These are phyloP conservation scores for Falco punctatus DNA, from an alignment of 2,113 vertebrate species.

Conservation along the genomic window DNA sequence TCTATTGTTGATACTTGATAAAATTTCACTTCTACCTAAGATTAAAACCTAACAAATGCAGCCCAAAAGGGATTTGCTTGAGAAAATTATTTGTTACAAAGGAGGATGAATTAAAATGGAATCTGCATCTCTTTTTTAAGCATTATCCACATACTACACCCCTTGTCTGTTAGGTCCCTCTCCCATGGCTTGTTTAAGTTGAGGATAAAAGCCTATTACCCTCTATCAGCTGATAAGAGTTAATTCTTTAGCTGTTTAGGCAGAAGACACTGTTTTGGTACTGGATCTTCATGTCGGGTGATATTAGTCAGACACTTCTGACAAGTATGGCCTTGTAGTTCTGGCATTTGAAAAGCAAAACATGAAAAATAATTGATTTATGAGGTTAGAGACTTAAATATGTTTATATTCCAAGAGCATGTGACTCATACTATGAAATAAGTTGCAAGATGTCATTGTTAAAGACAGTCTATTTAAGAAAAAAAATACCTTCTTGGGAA, in stretches of 20 bases:
- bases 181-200: constrained; percentile 20
- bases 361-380: background rate
- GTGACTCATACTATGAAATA: background rate
- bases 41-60: background rate
- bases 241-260: constrained; percentile 18
- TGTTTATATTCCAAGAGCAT: background rate
- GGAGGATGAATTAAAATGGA: background rate
- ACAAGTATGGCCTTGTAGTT: background rate
- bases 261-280: background rate
- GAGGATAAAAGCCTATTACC: background rate
- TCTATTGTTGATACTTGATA: background rate
- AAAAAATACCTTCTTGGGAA: background rate
- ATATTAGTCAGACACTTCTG: background rate
- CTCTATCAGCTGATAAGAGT: constrained; percentile 12
- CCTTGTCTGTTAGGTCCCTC: background rate
- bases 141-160: background rate
- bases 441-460: background rate
- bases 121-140: background rate
- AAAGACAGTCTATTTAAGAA: background rate
- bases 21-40: background rate
- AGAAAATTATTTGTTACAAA: background rate
- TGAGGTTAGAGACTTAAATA: background rate
- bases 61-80: background rate
- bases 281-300: background rate
- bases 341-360: background rate